phyloP scores from a whole-genome alignment of 92 coral and sea anemone species.

The Phenganax stokvisi region DNA sequence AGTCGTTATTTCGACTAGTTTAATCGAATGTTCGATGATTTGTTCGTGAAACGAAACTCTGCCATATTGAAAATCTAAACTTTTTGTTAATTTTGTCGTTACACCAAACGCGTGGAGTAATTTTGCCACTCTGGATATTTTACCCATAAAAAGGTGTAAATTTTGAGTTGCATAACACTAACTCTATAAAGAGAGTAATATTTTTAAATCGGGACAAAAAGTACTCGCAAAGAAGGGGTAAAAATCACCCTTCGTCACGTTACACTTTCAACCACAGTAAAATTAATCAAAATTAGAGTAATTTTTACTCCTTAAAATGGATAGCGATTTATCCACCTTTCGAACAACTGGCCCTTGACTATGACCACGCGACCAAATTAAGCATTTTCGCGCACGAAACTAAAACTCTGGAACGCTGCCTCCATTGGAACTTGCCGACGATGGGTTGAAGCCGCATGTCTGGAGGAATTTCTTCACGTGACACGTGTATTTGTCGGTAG shows the following conservation, averaged over 20 bases:
- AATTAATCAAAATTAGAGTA: neutral
- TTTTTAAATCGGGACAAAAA: neutral
- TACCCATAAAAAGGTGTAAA: neutral
- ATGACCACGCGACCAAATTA: no score
- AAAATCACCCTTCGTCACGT: neutral
- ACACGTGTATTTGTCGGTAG: no score
- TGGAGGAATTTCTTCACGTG: no score
- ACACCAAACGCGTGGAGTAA: neutral
- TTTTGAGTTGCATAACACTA: neutral
- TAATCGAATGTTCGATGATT: neutral
- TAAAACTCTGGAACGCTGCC: no score
- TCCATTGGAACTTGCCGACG: no score
- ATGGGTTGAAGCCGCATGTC: no score
- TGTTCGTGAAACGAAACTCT: neutral
- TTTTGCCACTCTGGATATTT: neutral
- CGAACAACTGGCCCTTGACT: no score
- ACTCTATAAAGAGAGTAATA: neutral
- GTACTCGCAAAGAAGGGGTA: neutral
- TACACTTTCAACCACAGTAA: neutral
- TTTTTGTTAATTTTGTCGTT: neutral
- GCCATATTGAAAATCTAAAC: constrained; percentile 1
- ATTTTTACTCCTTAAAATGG: neutral
- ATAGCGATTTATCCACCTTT: no score
- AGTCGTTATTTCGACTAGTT: neutral
- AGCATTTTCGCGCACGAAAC: no score